Conservation (phyloP, 2,888 invertebrate species). For the Drosophila ustulata region DNA sequence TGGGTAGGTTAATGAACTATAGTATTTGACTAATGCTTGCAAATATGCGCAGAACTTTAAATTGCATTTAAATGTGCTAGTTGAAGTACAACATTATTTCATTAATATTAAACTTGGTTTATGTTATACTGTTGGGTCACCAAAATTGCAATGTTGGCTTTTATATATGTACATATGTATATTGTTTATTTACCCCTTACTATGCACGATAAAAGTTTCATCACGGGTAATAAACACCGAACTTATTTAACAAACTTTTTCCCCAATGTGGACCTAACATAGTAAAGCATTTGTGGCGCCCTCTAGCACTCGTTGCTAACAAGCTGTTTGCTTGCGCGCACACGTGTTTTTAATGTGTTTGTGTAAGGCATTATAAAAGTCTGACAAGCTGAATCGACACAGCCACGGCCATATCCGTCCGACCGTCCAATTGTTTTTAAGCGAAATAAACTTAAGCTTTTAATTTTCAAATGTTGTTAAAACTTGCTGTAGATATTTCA, state of each 20-base stretch:
- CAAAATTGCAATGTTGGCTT: no score
- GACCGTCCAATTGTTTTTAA: background rate
- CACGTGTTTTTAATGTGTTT: conserved; percentile 3
- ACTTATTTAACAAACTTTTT: conserved; percentile 2
- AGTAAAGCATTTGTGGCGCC: background rate
- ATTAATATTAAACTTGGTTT: background rate
- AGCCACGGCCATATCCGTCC: background rate
- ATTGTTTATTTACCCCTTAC: background rate
- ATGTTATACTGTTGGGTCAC: no score
- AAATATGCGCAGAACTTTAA: background rate
- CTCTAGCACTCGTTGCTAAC: background rate
- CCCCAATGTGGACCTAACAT: background rate
- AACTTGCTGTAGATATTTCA: no score
- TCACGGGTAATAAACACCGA: conserved; percentile 1
- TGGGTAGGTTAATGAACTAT: background rate
- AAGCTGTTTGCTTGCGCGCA: background rate
- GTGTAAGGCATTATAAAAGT: background rate
- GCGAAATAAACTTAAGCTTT: background rate
- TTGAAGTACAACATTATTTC: background rate
- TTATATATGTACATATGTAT: background rate
- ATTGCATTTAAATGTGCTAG: background rate
- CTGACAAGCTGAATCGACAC: background rate
- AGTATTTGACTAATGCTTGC: background rate
- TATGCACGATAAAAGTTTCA: background rate
- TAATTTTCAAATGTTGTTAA: no score